Evolutionary conservation across 2,113 vertebrate genomes (phyloP).

Genomic region (Prionailurus viverrinus): DNA sequence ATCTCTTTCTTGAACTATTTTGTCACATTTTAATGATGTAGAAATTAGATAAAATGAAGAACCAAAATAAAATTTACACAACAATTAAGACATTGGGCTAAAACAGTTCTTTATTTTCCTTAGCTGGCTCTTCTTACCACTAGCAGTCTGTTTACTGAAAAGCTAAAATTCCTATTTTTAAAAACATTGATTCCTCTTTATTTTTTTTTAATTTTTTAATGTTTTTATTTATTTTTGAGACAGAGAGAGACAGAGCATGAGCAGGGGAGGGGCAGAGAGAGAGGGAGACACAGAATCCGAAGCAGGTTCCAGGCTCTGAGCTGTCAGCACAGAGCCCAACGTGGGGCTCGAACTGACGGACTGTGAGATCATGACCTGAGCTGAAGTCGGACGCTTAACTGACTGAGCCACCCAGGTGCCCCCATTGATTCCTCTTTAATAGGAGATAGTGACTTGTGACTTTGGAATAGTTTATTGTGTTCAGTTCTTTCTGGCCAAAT

Average conservation of each 20-base stretch:
- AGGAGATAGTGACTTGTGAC: neutral
- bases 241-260: too few species aligned
- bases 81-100: neutral
- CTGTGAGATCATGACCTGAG: too few species aligned
- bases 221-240: too few species aligned
- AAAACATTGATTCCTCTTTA: neutral
- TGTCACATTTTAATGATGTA: constrained; percentile 40
- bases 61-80: constrained; percentile 22
- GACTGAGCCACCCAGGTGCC: too few species aligned
- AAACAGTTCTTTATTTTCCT: constrained; percentile 16
- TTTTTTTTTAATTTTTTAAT: too few species aligned
- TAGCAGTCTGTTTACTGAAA: neutral
- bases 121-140: neutral
- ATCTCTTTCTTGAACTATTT: constrained; percentile 15
- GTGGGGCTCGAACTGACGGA: too few species aligned
- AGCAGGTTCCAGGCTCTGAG: too few species aligned
- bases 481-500: neutral
- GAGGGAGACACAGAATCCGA: too few species aligned
- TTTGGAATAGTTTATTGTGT: neutral
- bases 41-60: neutral
- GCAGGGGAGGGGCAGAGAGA: too few species aligned
- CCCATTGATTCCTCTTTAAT: neutral
- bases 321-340: too few species aligned
- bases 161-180: neutral
- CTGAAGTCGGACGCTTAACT: too few species aligned